A percentile compares a stretch with the other conserved stretches of the same genome.
These are phyloP conservation scores for Sparidentex hasta DNA, from an alignment of 2,797 vertebrate genomes.

Conservation along the genomic window DNA sequence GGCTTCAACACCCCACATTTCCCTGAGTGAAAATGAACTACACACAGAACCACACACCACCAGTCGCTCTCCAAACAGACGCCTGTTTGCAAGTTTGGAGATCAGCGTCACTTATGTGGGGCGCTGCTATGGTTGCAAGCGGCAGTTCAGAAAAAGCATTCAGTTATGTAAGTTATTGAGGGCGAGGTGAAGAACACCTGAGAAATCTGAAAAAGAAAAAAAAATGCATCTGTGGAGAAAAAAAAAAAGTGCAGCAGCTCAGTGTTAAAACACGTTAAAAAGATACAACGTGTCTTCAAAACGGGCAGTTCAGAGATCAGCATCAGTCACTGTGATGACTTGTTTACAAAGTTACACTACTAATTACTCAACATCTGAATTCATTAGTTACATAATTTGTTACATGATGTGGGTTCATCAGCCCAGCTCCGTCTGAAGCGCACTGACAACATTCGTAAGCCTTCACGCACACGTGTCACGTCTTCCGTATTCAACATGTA, in stretches of 20 bases:
- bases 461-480: not conserved
- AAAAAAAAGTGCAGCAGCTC: not conserved
- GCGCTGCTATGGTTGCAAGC: not conserved
- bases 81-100: not conserved
- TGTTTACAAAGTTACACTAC: not conserved
- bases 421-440: not conserved
- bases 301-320: not conserved
- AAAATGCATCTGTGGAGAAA: not conserved
- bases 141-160: conserved; percentile 2
- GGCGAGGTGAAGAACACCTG: not conserved
- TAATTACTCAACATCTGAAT: not conserved
- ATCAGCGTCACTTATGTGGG: not conserved
- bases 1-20: not conserved
- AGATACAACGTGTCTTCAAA: not conserved
- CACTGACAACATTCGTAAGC: too few relatives aligned
- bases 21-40: conserved; percentile 1
- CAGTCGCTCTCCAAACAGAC: not conserved
- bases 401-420: not conserved
- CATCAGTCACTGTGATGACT: not conserved
- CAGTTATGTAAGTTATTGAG: not conserved
- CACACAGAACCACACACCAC: not conserved
- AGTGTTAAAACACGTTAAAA: too few relatives aligned
- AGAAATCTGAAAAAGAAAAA: not conserved
- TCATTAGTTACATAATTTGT: not conserved
- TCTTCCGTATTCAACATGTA: not conserved